These are phyloP conservation scores for Aphidoletes aphidimyza DNA, from an alignment of 2,888 invertebrate genomes.

Conservation along the genomic window DNA sequence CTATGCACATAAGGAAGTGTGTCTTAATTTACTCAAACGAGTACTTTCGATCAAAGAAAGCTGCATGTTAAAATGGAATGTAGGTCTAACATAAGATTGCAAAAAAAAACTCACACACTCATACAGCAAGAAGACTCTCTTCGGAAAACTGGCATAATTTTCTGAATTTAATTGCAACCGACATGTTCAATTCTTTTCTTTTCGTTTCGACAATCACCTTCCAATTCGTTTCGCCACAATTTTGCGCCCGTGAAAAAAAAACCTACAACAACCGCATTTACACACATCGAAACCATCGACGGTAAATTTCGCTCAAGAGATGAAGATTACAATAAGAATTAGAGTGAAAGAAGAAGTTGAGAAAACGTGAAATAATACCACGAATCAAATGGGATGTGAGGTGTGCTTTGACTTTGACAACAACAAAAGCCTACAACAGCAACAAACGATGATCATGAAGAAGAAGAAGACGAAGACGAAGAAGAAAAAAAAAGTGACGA, in stretches of 20 bases:
- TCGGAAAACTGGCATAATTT: neutral
- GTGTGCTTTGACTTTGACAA: neutral
- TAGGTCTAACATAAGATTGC: neutral
- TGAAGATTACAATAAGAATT: neutral
- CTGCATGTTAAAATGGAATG: neutral
- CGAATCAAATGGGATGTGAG: neutral
- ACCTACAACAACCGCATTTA: too few species aligned
- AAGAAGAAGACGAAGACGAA: too few species aligned
- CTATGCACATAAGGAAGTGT: too few species aligned
- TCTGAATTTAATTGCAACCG: neutral
- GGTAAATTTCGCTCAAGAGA: too few species aligned
- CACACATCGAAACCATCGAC: neutral
- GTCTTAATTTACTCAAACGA: neutral
- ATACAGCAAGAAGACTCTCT: too few species aligned
- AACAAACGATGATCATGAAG: neutral
- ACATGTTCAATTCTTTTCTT: neutral
- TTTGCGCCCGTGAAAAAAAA: too few species aligned
- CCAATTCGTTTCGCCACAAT: neutral
- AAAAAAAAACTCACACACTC: neutral
- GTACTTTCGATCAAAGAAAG: neutral
- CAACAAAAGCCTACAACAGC: too few species aligned
- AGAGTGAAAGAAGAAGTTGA: neutral
- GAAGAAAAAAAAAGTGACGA: too few species aligned
- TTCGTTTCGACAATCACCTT: too few species aligned
- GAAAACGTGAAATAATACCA: neutral